These are phyloP conservation scores for Pheosia tremula DNA, from an alignment of 2,888 invertebrate genomes.

Conservation along the genomic window DNA sequence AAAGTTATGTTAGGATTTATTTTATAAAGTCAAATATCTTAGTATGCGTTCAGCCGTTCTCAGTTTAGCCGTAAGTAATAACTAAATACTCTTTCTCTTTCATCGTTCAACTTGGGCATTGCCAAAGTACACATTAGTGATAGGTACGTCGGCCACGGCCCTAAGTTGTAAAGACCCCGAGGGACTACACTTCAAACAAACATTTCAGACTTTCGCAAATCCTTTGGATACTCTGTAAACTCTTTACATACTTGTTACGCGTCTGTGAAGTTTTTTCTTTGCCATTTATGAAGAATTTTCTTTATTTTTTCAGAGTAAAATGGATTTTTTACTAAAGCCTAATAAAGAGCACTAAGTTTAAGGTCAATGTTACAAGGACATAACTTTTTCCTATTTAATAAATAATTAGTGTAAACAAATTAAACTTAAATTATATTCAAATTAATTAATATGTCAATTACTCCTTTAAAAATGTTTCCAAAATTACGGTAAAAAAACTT, in stretches of 20 bases:
- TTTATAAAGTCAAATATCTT: too few relatives aligned
- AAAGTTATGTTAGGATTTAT: too few relatives aligned
- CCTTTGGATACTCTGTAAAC: slow-evolving; percentile 4
- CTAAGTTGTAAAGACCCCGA: background rate
- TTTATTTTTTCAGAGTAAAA: background rate
- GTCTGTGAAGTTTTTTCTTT: slow-evolving; percentile 1
- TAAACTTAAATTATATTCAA: too few relatives aligned
- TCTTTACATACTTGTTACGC: slow-evolving; percentile 3
- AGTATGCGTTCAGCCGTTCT: too few relatives aligned
- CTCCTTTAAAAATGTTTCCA: too few relatives aligned
- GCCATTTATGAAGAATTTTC: background rate
- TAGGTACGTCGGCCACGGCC: background rate
- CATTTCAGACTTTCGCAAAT: slow-evolving; percentile 2
- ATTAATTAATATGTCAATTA: too few relatives aligned
- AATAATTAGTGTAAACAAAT: too few relatives aligned
- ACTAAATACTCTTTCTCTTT: too few relatives aligned
- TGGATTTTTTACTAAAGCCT: background rate
- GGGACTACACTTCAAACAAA: slow-evolving; percentile 1
- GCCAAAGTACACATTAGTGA: background rate
- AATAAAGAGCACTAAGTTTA: background rate
- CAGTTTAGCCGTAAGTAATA: too few relatives aligned
- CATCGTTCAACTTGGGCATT: too few relatives aligned
- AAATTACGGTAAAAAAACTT: too few relatives aligned
- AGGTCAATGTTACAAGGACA: background rate
- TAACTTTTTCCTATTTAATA: background rate